Evolutionary conservation across 2,888 invertebrate species (phyloP).

Genomic region (Megastigmus dorsalis): DNA sequence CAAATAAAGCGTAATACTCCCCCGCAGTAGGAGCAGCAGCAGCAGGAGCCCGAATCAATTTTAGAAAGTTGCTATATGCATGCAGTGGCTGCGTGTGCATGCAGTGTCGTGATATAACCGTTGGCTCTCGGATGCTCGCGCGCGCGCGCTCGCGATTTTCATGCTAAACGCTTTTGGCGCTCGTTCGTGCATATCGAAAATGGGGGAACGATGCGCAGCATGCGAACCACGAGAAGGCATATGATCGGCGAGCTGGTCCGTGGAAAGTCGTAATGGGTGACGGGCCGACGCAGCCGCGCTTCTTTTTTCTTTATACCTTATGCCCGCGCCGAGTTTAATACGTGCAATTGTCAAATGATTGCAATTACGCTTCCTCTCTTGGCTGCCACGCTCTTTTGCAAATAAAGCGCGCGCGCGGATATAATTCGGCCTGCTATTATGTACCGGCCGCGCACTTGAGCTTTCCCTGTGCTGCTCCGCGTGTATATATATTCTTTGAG

Average conservation of each 20-base stretch:
- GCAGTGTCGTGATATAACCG: conserved; percentile 15
- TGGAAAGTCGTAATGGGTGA: background rate
- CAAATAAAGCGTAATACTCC: conserved; percentile 36
- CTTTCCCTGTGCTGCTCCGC: conserved; percentile 9
- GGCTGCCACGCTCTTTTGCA: background rate
- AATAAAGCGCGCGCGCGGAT: background rate
- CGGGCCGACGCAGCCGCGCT: too few relatives aligned
- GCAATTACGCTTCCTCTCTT: conserved; percentile 9
- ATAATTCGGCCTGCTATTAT: background rate
- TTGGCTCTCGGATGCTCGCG: background rate
- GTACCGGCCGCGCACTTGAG: background rate
- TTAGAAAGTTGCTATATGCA: conserved; percentile 41
- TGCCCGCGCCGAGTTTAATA: too few relatives aligned
- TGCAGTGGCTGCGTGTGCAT: conserved; percentile 4
- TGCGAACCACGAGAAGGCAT: background rate
- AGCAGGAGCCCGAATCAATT: conserved; percentile 28
- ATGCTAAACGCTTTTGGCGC: conserved; percentile 35
- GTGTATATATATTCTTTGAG: too few relatives aligned
- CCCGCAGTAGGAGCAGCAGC: too few relatives aligned
- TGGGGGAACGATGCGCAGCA: conserved; percentile 4
- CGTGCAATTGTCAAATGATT: conserved; percentile 21
- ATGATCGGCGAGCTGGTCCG: too few relatives aligned
- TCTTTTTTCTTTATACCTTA: background rate
- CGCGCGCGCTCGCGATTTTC: conserved; percentile 14
- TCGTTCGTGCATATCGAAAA: conserved; percentile 23